Evolutionary conservation across 2,113 vertebrate species (phyloP).

Genomic region (Neolamprologus caudopunctatus): DNA sequence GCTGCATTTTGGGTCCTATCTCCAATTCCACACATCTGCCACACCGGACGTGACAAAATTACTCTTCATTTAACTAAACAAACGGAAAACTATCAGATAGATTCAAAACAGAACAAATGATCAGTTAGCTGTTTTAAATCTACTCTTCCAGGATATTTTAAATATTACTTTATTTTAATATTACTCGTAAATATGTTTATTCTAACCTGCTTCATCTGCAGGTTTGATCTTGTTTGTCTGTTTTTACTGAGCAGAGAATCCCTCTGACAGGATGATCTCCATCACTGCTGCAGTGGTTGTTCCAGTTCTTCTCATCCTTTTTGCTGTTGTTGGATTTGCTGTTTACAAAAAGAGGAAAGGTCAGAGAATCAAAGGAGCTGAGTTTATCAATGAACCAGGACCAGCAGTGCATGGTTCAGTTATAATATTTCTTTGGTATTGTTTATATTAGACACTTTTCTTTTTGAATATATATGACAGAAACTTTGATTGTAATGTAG

Average conservation of each 20-base stretch:
- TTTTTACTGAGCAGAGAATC: not conserved
- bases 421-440: not conserved
- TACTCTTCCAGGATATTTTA: not conserved
- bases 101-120: not conserved
- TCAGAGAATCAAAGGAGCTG: too few species aligned
- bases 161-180: not conserved
- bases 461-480: not conserved
- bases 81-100: too few species aligned
- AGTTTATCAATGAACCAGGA: not conserved
- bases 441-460: not conserved
- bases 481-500: not conserved
- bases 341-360: too few species aligned
- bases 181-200: not conserved
- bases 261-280: not conserved
- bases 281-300: not conserved
- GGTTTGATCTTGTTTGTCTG: accelerated
- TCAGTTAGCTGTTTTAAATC: not conserved
- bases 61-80: too few species aligned
- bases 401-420: not conserved
- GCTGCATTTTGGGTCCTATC: too few species aligned
- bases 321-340: too few species aligned
- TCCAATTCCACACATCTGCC: too few species aligned
- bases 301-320: too few species aligned
- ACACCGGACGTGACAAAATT: too few species aligned
- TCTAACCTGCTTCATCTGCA: not conserved